A percentile compares a stretch with the other conserved stretches of the same genome.
Evolutionary conservation across 2,113 vertebrate genomes (phyloP).

Genomic region (Excalfactoria chinensis): DNA sequence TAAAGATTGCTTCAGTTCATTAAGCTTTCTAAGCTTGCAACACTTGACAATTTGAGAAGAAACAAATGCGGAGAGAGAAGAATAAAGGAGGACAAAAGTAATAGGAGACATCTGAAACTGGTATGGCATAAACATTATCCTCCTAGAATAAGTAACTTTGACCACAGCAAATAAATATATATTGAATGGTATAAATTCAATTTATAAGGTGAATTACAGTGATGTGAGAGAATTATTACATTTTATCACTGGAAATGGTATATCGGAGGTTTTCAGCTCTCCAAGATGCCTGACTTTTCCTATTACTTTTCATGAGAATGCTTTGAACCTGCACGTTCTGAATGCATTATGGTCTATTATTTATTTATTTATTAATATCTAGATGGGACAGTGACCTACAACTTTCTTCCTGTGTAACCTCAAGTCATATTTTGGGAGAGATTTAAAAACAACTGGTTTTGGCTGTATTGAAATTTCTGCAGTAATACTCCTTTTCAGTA

Average conservation of each 20-base stretch:
- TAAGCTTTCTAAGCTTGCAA: neutral
- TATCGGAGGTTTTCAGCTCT: conserved; percentile 11
- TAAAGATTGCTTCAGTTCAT: neutral
- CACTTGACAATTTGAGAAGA: neutral
- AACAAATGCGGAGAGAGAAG: neutral
- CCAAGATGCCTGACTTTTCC: conserved; percentile 10
- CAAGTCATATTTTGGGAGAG: neutral
- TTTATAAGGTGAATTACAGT: conserved; percentile 24
- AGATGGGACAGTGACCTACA: neutral
- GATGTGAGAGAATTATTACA: conserved; percentile 2
- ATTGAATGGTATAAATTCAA: neutral
- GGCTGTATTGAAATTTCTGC: neutral
- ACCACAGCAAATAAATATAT: conserved; percentile 43
- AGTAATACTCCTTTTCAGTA: neutral
- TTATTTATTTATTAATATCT: neutral
- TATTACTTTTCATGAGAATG: neutral
- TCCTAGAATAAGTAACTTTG: neutral
- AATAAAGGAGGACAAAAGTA: conserved; percentile 2
- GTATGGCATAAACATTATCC: neutral
- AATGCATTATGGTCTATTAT: neutral
- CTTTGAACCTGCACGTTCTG: neutral
- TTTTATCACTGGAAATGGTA: conserved; percentile 4
- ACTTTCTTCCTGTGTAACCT: neutral
- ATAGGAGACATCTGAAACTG: conserved; percentile 6
- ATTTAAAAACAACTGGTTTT: neutral